Evolutionary conservation across 2,888 invertebrate species (phyloP).

Genomic region (Steinernema hermaphroditum): DNA sequence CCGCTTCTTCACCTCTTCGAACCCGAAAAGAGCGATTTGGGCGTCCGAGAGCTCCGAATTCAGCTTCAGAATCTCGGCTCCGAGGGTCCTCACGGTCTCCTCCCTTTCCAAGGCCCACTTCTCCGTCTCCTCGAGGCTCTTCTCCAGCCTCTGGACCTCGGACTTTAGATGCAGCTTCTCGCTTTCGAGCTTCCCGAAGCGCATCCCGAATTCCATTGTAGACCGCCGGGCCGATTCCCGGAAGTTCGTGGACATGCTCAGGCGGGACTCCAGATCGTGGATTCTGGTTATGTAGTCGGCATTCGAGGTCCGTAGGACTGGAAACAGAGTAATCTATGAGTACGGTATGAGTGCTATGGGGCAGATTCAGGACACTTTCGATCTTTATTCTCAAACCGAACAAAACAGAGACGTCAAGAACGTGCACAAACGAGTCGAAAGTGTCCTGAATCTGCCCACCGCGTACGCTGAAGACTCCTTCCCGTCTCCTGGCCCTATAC

Average conservation of each 20-base stretch:
- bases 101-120: not conserved
- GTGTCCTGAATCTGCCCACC: no score
- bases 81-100: not conserved
- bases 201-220: not conserved
- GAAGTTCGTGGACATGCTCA: not conserved
- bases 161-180: not conserved
- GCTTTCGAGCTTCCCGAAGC: not conserved
- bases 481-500: no score
- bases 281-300: not conserved
- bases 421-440: not conserved
- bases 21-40: not conserved
- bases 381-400: not conserved
- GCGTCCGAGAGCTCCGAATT: not conserved
- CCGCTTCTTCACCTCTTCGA: not conserved
- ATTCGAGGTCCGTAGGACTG: not conserved
- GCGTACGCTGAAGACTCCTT: no score
- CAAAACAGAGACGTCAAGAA: not conserved
- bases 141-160: not conserved
- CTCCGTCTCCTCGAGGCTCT: not conserved
- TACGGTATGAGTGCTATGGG: not conserved
- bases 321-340: not conserved
- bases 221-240: not conserved
- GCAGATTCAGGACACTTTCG: not conserved
- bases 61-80: not conserved
- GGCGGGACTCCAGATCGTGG: not conserved